phyloP scores from a whole-genome alignment of 2,888 invertebrate genomes.

The Dynastes grantii region DNA sequence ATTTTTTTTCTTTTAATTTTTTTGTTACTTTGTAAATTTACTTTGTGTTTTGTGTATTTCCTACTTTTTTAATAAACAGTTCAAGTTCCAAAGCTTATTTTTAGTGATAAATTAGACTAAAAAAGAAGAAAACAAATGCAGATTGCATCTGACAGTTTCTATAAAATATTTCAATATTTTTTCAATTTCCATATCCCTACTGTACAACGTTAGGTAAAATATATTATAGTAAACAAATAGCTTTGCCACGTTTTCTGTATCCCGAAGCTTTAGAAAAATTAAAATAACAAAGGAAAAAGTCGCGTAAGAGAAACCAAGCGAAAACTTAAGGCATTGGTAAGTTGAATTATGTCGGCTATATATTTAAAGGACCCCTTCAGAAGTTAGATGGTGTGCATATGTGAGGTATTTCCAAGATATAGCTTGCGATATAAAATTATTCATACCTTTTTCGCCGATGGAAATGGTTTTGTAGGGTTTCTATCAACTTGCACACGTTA shows the following conservation, averaged over 20 bases:
- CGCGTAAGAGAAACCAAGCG: conserved; percentile 63
- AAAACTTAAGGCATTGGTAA: conserved; percentile 64
- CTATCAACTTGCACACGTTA: conserved; percentile 53
- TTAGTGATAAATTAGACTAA: no score
- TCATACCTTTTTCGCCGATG: no score
- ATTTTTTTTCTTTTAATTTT: no score
- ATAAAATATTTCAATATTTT: conserved; percentile 53
- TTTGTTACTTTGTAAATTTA: no score
- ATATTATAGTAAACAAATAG: conserved; percentile 20
- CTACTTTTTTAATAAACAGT: no score
- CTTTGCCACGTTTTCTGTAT: not conserved
- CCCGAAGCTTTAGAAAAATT: conserved; percentile 54
- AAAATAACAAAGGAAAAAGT: conserved; percentile 60
- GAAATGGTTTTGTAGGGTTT: not conserved
- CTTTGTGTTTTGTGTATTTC: no score
- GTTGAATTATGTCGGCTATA: conserved; percentile 61
- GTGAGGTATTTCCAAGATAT: conserved; percentile 55
- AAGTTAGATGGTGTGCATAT: conserved; percentile 59
- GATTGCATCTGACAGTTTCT: conserved; percentile 28
- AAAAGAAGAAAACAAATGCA: no score
- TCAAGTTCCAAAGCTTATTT: no score
- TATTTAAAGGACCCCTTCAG: conserved; percentile 57
- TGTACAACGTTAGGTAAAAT: not conserved
- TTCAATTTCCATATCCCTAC: conserved; percentile 51
- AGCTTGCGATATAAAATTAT: no score